Conservation (phyloP, 2,888 invertebrate species). For the Pomacea canaliculata region DNA sequence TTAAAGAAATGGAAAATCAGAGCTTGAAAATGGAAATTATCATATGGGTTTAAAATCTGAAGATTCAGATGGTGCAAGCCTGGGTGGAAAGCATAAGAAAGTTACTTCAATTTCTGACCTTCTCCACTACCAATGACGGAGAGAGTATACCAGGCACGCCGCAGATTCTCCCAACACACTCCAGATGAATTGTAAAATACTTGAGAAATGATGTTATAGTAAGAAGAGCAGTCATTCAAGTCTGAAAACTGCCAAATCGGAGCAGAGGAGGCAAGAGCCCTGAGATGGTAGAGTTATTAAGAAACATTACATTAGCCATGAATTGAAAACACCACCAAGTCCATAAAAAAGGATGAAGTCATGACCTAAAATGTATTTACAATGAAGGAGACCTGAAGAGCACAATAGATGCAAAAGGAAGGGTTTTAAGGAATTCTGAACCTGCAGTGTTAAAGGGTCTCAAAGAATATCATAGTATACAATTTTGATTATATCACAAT, state of each 20-base stretch:
- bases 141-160: slow-evolving; percentile 13
- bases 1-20: too few species aligned
- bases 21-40: too few species aligned
- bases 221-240: slow-evolving; percentile 83
- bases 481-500: too few species aligned
- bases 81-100: not conserved
- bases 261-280: slow-evolving; percentile 92
- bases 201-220: slow-evolving; percentile 75
- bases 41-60: too few species aligned
- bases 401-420: not conserved
- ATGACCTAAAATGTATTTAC: too few species aligned
- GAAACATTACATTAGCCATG: not conserved
- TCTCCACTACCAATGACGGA: slow-evolving; percentile 1
- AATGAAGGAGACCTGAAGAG: too few species aligned
- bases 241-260: slow-evolving; percentile 89
- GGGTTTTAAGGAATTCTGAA: not conserved
- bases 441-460: too few species aligned
- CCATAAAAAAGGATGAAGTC: too few species aligned
- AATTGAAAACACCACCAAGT: not conserved
- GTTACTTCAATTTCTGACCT: slow-evolving; percentile 8
- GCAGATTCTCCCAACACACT: slow-evolving; percentile 8
- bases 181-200: slow-evolving; percentile 1
- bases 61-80: too few species aligned
- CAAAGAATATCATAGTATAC: too few species aligned
- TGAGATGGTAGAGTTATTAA: slow-evolving; percentile 58